Evolutionary conservation across 1,140 invertebrate species (phyloP).

Genomic region (Stegodyphus dumicola): DNA sequence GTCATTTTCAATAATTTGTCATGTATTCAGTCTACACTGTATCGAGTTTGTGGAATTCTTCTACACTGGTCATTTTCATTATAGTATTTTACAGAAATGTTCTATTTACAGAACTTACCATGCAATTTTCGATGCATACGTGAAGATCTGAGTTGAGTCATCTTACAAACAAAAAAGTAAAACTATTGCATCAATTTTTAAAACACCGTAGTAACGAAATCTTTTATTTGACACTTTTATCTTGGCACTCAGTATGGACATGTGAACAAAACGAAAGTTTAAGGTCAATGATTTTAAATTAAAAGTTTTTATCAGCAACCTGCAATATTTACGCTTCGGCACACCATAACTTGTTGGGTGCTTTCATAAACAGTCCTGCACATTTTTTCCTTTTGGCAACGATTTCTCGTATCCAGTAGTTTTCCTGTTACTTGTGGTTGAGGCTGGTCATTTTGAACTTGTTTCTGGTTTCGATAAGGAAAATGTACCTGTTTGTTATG

Average conservation of each 20-base stretch:
- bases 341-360: conserved; percentile 48
- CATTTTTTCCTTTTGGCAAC: conserved; percentile 41
- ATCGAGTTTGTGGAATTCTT: too few species aligned
- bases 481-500: too few species aligned
- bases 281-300: neutral
- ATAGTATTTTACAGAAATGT: too few species aligned
- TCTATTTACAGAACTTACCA: too few species aligned
- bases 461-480: neutral
- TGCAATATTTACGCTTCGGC: conserved; percentile 16
- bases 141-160: too few species aligned
- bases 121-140: too few species aligned
- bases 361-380: conserved; percentile 54
- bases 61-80: too few species aligned
- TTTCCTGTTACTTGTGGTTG: neutral
- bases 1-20: too few species aligned
- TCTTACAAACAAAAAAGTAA: too few species aligned
- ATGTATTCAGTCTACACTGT: too few species aligned
- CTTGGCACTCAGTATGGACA: neutral
- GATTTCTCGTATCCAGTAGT: neutral
- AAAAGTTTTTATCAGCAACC: conserved; percentile 25
- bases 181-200: too few species aligned
- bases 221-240: neutral
- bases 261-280: neutral
- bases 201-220: neutral
- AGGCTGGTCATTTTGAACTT: neutral